Conservation (phyloP, 2,113 vertebrate genomes). For the Cheilinus undulatus region DNA sequence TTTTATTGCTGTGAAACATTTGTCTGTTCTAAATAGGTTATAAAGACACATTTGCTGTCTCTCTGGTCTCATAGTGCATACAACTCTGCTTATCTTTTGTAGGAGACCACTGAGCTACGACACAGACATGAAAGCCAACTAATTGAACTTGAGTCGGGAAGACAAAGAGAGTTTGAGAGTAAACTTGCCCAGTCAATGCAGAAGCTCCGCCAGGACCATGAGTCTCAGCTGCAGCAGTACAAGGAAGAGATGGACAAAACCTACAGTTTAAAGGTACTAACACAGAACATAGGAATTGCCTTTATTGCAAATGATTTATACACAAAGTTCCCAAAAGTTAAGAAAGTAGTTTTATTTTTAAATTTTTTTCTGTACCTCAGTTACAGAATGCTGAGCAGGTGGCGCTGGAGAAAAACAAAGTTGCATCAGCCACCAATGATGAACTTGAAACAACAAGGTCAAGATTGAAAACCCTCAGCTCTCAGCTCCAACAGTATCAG, state of each 20-base stretch:
- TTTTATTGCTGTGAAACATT: no score
- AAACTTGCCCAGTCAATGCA: conserved; percentile 83
- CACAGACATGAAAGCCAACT: conserved; percentile 82
- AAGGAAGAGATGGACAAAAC: conserved; percentile 86
- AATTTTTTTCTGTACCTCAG: conserved; percentile 55
- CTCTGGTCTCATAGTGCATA: neutral
- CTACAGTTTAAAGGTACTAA: conserved; percentile 82
- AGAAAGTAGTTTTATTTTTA: no score
- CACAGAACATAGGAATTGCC: no score
- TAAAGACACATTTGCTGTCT: neutral
- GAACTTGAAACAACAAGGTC: conserved; percentile 81
- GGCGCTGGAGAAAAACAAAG: conserved; percentile 77
- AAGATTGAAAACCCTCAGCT: conserved; percentile 76
- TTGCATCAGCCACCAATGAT: conserved; percentile 77
- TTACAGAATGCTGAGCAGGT: conserved; percentile 85
- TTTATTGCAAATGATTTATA: no score
- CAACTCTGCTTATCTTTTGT: neutral
- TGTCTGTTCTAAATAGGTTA: no score
- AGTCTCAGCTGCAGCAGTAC: conserved; percentile 85
- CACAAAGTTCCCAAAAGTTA: no score
- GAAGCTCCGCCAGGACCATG: conserved; percentile 83
- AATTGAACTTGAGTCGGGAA: conserved; percentile 82
- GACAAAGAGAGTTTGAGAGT: conserved; percentile 82
- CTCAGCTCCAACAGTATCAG: conserved; percentile 81
- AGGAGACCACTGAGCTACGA: conserved; percentile 84